Base-by-base conservation (phyloP, 2,888 invertebrate genomes). In the Agonum fuliginosum region DNA sequence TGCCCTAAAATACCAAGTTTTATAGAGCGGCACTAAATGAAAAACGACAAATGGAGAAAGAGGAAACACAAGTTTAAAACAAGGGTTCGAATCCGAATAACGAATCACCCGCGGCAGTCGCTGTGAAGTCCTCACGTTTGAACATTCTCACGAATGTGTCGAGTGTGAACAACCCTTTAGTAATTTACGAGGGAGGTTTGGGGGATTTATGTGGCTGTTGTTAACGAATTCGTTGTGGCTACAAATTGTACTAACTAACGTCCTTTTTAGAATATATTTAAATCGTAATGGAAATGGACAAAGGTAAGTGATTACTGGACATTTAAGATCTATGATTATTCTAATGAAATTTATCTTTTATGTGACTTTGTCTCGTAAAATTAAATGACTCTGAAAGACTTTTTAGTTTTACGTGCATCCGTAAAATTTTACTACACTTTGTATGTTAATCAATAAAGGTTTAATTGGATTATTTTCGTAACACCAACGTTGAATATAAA, bases 121-220 rank as follows among this genome's bases (percentile, higher is more conserved):
- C 1, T 34, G 65, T 65, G 34, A 65, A 65, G 20, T 65, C 20
- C 37, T 65, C 19, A 65, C 37, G 24, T 65, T 65, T 34, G 34
- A 65, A 65, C 34, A 65, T 65, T 65, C 65, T 34, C 65, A 65
- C 65, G 37, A 37, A 34, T 65, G 65, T 65, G 65, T 65, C 37
- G 30, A 37, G 17, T 30, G 65, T 19, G 65, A 65, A 65, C 65
- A 65, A 65, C 65, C 65, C 34, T 34, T 27, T 65, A 17, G 65
- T 65, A 34, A 65, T 65, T 65, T 65, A 65, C 34, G 65, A 65
- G 37, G 65, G 19, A 19, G 20, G 17, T 65, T 65, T 65, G 34
- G 17, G 37, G 37, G 37, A 27, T 34, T 65, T 34, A 34, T 34
- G 8, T 34, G 19, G 30, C 27, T 48, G 17, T n/a, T 65, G n/a